Percentiles rank a stretch among this genome's conserved stretches.
Evolutionary conservation across 2,888 invertebrate genomes (phyloP).

Genomic region (Ligdia adustata): DNA sequence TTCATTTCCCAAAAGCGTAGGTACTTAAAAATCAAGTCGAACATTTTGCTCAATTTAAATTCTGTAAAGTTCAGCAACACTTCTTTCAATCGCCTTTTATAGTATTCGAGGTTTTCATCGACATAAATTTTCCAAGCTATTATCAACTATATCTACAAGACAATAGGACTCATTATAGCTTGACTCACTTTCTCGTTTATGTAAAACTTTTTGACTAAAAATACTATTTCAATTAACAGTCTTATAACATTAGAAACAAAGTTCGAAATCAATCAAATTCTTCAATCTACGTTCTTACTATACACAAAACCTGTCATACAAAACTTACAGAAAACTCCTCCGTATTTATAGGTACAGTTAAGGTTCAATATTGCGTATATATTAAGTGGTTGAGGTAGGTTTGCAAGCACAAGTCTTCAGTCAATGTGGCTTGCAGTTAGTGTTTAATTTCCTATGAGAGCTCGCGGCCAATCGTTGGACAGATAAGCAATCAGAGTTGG

Average conservation of each 20-base stretch:
- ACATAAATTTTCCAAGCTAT: too few relatives aligned
- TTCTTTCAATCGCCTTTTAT: slow-evolving; percentile 8
- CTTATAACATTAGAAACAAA: not conserved
- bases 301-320: too few relatives aligned
- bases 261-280: too few relatives aligned
- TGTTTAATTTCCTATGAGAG: slow-evolving; percentile 22
- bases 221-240: not conserved
- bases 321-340: too few relatives aligned
- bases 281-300: too few relatives aligned
- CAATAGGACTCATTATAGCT: too few relatives aligned
- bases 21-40: slow-evolving; percentile 1
- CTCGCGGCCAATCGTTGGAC: slow-evolving; percentile 10
- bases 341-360: too few relatives aligned
- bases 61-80: slow-evolving; percentile 12
- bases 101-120: not conserved
- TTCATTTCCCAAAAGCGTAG: not conserved
- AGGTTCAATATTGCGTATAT: not conserved
- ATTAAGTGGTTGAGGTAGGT: too few relatives aligned
- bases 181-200: not conserved
- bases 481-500: slow-evolving; percentile 12
- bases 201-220: not conserved
- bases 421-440: slow-evolving; percentile 13
- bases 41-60: slow-evolving; percentile 11
- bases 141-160: too few relatives aligned
- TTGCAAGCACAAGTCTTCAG: not conserved